Conservation (phyloP, 2,797 vertebrate genomes). For the Hyperoplus immaculatus region DNA sequence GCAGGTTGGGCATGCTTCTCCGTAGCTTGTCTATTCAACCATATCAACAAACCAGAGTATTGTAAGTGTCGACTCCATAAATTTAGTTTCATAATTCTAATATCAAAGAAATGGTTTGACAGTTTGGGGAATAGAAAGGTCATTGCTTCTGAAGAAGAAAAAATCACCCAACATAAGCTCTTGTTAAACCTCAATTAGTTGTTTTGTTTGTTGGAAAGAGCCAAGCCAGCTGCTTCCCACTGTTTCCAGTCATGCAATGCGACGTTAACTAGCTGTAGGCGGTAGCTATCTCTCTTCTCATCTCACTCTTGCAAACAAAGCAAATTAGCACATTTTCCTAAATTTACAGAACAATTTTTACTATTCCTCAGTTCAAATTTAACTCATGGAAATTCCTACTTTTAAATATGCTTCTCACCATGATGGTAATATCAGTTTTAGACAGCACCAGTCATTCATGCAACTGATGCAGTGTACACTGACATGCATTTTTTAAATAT, state of each 20-base stretch:
- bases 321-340: not conserved
- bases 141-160: not conserved
- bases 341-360: not conserved
- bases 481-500: conserved; percentile 25
- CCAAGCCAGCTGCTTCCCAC: not conserved
- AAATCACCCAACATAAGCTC: not conserved
- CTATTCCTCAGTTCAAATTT: not conserved
- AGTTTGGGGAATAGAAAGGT: not conserved
- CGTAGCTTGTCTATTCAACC: conserved; percentile 91
- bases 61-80: not conserved
- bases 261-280: not conserved
- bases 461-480: not conserved
- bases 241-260: conserved; percentile 3
- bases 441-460: not conserved
- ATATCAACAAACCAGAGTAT: conserved; percentile 41
- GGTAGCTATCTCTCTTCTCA: not conserved
- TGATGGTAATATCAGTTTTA: not conserved
- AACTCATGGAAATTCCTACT: not conserved
- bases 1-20: conserved; percentile 97
- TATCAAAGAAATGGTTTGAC: not conserved
- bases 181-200: not conserved
- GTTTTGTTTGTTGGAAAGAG: not conserved
- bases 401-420: not conserved
- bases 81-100: not conserved
- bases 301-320: not conserved